phyloP scores from a whole-genome alignment of 2,888 invertebrate genomes.

The Antitype chi region DNA sequence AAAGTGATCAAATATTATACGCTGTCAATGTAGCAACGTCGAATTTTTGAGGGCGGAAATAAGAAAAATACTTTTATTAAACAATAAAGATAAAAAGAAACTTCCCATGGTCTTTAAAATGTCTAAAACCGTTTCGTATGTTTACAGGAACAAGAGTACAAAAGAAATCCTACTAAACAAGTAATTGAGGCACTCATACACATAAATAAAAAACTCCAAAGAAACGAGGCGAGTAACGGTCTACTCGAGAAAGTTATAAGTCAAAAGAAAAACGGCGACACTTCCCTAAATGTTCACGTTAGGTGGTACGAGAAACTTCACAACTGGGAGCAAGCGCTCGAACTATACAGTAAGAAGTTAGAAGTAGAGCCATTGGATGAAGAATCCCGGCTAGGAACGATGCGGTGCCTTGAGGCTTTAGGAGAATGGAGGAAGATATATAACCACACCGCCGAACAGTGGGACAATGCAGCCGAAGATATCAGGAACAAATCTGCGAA shows the following conservation, averaged over 20 bases:
- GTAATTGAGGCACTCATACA: slow-evolving; percentile 98
- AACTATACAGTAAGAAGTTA: slow-evolving; percentile 95
- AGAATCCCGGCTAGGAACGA: slow-evolving; percentile 97
- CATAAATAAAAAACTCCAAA: slow-evolving; percentile 99
- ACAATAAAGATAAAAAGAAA: too few relatives aligned
- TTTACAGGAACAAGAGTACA: slow-evolving; percentile 96
- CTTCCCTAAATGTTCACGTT: slow-evolving; percentile 91
- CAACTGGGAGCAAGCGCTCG: slow-evolving; percentile 99
- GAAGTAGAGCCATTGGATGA: slow-evolving; percentile 92
- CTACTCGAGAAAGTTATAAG: slow-evolving; percentile 96
- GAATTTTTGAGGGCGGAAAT: not conserved
- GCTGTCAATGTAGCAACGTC: not conserved
- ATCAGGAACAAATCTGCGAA: slow-evolving; percentile 93
- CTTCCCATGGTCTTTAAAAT: too few relatives aligned
- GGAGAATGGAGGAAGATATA: slow-evolving; percentile 99
- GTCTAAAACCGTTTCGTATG: not conserved
- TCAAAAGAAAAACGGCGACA: slow-evolving; percentile 92
- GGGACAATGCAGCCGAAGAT: slow-evolving; percentile 87
- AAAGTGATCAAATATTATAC: not conserved
- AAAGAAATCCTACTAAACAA: slow-evolving; percentile 91
- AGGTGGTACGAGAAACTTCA: slow-evolving; percentile 99
- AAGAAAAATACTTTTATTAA: not conserved
- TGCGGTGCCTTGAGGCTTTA: slow-evolving; percentile 98
- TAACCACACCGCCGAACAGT: slow-evolving; percentile 93
- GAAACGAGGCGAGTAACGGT: slow-evolving; percentile 99